Evolutionary conservation across 2,797 vertebrate genomes (phyloP), one percentile per base, ranked within the genome.

Genomic region (Capromys pilorides): DNA sequence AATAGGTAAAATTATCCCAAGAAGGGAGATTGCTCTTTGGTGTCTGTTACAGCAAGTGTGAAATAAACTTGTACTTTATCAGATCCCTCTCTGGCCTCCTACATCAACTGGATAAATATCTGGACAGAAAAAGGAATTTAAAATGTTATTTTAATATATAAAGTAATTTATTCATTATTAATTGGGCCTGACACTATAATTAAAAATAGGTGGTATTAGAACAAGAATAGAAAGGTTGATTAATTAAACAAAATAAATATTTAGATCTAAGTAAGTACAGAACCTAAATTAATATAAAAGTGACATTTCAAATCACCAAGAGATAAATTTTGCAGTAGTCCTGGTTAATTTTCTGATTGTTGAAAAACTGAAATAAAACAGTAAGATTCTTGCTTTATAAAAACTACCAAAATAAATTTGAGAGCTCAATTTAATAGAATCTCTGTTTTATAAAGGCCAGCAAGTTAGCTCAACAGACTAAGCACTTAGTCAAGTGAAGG

Each of bases 191-290:
- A 94, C 82, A 64, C 13, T 36, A 59, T 86, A 95, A 95, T 81
- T 86, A 92, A 84, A 89, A 91, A 19, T 87, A 86, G 51, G n/a
- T 81, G 33, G 1, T 61, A 57, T 49, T 31, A 90, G 69, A 93
- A 91, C 13, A 93, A 88, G 28, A 87, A 92, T 16, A 84, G 88
- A 73, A 64, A 89, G 36, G 9, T 54, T 71, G 66, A 86, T 87
- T 89, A 94, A 94, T 79, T 71, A 94, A 82, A 79, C 24, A 73
- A 91, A 95, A 90, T n/a, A 79, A 89, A 92, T 83, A 85, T 84
- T 86, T 93, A 66, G 13, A 84, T 85, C 89, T 33, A 88, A 87
- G 2, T 62, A 84, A 88, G 13, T 82, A 87, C 7, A 86, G 36
- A 24, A 64, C 89, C 94, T 94, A 93, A 90, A 83, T 96, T 75